phyloP scores from a whole-genome alignment of 2,888 invertebrate species.

The Campopleginae sp. region DNA sequence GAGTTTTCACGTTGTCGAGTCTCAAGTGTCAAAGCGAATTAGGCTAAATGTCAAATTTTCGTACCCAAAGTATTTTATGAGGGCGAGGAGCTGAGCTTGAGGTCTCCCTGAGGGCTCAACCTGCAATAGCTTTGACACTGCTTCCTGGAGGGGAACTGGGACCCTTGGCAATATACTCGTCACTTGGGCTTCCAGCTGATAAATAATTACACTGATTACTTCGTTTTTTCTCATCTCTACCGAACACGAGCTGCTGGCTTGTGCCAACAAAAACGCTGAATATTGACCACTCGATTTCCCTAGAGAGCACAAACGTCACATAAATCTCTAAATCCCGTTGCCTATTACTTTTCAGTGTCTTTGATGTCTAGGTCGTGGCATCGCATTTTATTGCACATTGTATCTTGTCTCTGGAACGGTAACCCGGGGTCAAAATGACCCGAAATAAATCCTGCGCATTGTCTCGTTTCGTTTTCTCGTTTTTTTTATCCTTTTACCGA shows the following conservation, averaged over 20 bases:
- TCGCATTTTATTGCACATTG: neutral
- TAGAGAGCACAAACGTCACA: too few species aligned
- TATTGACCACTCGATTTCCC: too few species aligned
- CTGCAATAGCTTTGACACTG: constrained; percentile 92
- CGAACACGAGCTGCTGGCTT: neutral
- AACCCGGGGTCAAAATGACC: too few species aligned
- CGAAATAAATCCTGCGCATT: too few species aligned
- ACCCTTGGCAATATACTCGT: constrained; percentile 91
- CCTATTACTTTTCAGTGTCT: too few species aligned
- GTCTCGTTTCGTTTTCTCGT: too few species aligned
- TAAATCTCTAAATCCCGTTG: too few species aligned
- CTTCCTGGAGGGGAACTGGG: constrained; percentile 94
- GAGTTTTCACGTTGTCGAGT: neutral
- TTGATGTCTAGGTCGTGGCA: neutral
- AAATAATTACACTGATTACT: constrained; percentile 65
- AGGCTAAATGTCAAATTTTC: constrained; percentile 9
- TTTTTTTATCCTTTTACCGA: too few species aligned
- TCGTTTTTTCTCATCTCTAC: neutral
- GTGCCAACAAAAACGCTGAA: neutral
- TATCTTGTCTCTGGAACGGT: too few species aligned
- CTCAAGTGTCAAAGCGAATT: neutral
- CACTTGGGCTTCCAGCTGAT: constrained; percentile 93
- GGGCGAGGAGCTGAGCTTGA: constrained; percentile 94
- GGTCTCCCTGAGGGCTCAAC: constrained; percentile 95
- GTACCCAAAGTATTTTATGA: constrained; percentile 96